Conservation (phyloP, 2,113 vertebrate genomes). For the Gymnarchus niloticus region DNA sequence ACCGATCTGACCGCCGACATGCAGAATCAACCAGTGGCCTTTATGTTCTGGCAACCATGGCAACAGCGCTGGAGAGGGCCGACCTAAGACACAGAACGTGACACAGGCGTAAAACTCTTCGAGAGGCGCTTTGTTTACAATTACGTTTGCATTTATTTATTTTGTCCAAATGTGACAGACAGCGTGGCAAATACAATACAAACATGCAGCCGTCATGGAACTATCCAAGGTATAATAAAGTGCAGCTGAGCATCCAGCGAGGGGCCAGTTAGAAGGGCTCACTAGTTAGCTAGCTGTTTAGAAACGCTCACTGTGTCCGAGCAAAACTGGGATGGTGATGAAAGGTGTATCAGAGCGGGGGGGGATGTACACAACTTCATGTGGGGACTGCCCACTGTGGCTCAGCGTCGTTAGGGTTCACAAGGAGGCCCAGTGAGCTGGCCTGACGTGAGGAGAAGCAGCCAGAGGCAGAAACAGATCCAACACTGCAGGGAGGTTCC, state of each 20-base stretch:
- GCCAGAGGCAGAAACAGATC: constrained; percentile 50
- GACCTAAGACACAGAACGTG: not conserved
- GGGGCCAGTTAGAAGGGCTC: too few species aligned
- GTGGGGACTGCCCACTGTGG: too few species aligned
- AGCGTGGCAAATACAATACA: too few species aligned
- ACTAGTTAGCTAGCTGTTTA: too few species aligned
- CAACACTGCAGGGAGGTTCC: constrained; percentile 39
- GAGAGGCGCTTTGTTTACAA: not conserved
- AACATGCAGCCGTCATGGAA: too few species aligned
- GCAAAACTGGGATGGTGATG: too few species aligned
- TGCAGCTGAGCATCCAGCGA: too few species aligned
- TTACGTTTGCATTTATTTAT: not conserved
- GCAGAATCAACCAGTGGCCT: not conserved
- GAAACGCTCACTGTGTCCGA: too few species aligned
- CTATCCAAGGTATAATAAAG: too few species aligned
- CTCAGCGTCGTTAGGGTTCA: constrained; percentile 54
- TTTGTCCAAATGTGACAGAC: too few species aligned
- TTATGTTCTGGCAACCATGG: constrained; percentile 22
- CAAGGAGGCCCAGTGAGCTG: constrained; percentile 38
- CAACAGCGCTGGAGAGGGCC: constrained; percentile 40
- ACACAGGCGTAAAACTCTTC: not conserved
- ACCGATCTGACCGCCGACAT: not conserved
- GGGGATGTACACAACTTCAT: too few species aligned
- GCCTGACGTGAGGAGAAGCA: constrained; percentile 47
- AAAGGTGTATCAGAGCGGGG: too few species aligned